phyloP scores from a whole-genome alignment of 2,797 vertebrate species.

The Takifugu rubripes region DNA sequence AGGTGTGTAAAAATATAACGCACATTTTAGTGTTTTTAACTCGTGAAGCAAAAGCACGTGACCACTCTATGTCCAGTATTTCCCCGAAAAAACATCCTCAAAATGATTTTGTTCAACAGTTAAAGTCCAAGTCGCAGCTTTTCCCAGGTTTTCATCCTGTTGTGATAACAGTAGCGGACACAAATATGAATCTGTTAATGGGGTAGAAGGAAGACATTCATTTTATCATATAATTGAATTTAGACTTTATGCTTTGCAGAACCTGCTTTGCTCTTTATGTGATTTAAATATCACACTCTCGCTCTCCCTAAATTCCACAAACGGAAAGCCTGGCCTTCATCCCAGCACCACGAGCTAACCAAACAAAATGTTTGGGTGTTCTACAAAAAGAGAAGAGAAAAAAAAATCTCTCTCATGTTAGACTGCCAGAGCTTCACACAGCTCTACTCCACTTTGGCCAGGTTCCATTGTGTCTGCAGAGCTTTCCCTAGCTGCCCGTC shows the following conservation, averaged over 20 bases:
- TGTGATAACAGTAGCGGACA: too few species aligned
- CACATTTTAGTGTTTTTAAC: neutral
- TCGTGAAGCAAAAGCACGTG: neutral
- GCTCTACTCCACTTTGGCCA: constrained; percentile 44
- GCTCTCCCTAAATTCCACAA: constrained; percentile 35
- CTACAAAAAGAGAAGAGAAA: constrained; percentile 16
- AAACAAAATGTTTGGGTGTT: constrained; percentile 58
- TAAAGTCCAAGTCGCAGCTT: too few species aligned
- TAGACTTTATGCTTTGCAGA: neutral
- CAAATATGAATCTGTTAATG: too few species aligned
- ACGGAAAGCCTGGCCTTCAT: constrained; percentile 22
- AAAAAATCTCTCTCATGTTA: constrained; percentile 26
- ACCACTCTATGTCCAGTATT: too few species aligned
- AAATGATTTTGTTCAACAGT: neutral
- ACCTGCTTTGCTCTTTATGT: neutral
- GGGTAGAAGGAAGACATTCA: too few species aligned
- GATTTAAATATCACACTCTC: constrained; percentile 11
- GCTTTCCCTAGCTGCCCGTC: constrained; percentile 42
- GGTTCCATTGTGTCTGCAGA: constrained; percentile 55
- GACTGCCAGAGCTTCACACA: constrained; percentile 47
- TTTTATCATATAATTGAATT: too few species aligned
- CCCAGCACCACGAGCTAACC: constrained; percentile 34
- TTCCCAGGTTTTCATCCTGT: too few species aligned
- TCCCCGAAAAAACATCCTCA: neutral
- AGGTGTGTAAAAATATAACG: neutral